Evolutionary conservation across 2,888 invertebrate genomes (phyloP), one percentile per base, ranked within the genome.

Genomic region (Tortricodes alternella): DNA sequence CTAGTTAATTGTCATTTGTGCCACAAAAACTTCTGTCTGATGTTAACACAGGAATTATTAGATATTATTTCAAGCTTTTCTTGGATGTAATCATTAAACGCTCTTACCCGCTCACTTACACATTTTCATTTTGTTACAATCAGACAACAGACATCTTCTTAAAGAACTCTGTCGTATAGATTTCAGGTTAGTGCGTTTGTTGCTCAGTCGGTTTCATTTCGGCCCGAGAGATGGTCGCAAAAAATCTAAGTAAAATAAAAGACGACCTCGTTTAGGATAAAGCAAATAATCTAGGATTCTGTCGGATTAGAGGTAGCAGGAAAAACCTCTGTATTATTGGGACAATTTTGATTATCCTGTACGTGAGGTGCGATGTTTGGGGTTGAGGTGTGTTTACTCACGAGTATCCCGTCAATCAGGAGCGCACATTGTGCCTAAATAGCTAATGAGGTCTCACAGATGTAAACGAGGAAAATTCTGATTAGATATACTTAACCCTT

Each of bases 381-480:
- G 37, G 21, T 16, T 29, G 48, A 55, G 53, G 53, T 41, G 37
- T 53, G 24, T 41, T 39, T 39, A 19, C 46, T 39, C 18, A 29
- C 46, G 23, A 9, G 13, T 48, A 38, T 46, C 39, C 27, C 43
- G 48, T 35, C 46, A 49, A 56, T 56, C 49, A 43, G 27, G 18
- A n/a, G n/a, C n/a, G 9, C 35, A 29, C 29, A 49, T 27, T 37
- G 37, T 29, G 27, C 43, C 21, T 49, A 55, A 55, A 55, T 49
- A 27, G 23, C 43, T 55, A 55, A 55, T 49, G 49, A 55, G 55
- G 37, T 29, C 24, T 43, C 16, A 37, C 29, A 49, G 43, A 15
- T 19, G 48, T 15, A 27, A 19, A 55, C 49, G n/a, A n/a, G n/a
- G n/a, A n/a, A n/a, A n/a, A n/a, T n/a, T n/a, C n/a, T n/a, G n/a